A percentile compares a stretch with the other conserved stretches of the same genome.
phyloP scores from a whole-genome alignment of 2,113 vertebrate genomes.

The Narcine bancroftii region DNA sequence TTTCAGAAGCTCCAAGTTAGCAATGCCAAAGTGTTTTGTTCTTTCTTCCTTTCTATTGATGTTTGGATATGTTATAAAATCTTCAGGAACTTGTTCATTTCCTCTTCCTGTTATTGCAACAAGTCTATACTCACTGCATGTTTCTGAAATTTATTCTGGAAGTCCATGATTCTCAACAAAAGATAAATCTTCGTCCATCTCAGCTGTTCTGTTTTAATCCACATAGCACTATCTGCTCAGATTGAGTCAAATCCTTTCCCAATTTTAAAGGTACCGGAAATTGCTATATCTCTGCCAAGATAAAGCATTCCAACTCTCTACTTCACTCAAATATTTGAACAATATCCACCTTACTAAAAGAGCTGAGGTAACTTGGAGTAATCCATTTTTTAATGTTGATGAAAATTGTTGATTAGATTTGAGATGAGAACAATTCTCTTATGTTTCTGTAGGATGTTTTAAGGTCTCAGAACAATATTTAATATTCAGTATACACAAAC shows the following conservation, averaged over 20 bases:
- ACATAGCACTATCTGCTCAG: neutral
- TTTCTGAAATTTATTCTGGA: neutral
- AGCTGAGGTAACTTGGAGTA: neutral
- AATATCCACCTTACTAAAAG: neutral
- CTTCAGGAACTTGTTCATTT: neutral
- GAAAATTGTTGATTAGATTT: neutral
- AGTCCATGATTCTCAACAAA: neutral
- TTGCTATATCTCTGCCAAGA: neutral
- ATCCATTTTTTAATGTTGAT: neutral
- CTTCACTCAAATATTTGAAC: neutral
- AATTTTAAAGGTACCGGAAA: neutral
- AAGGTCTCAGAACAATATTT: neutral
- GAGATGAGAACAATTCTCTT: neutral
- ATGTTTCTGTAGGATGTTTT: neutral
- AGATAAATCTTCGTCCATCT: neutral
- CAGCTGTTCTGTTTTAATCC: neutral
- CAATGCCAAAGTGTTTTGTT: no score
- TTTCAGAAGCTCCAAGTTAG: no score
- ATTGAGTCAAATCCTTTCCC: neutral
- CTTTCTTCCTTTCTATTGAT: neutral
- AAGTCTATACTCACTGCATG: neutral
- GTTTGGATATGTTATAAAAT: neutral
- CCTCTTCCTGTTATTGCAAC: neutral
- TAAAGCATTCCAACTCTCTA: neutral
- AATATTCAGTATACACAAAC: neutral